Evolutionary conservation across 2,888 invertebrate genomes (phyloP).

Genomic region (Odontothrips loti): DNA sequence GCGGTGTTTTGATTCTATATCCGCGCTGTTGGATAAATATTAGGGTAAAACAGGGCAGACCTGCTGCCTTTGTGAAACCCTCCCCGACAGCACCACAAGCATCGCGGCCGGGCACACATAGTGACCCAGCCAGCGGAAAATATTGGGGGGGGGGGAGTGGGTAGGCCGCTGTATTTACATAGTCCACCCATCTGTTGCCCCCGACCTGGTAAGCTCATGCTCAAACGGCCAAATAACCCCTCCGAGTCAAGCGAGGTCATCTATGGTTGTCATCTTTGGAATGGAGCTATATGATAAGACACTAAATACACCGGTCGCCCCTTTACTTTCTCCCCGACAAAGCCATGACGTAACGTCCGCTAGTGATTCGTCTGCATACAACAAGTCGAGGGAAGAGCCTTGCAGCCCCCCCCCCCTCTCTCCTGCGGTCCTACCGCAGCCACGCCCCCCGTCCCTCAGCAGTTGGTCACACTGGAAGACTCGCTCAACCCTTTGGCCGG

Average conservation of each 20-base stretch:
- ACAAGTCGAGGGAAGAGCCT: no score
- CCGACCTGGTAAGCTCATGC: background rate
- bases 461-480: slow-evolving; percentile 14
- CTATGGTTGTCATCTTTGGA: no score
- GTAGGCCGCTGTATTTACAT: background rate
- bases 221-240: background rate
- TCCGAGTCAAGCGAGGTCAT: no score
- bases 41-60: background rate
- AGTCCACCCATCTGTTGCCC: slow-evolving; percentile 15
- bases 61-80: background rate
- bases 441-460: background rate
- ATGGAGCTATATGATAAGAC: no score
- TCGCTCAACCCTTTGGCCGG: background rate
- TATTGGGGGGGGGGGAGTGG: no score
- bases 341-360: no score
- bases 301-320: no score
- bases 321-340: no score
- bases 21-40: slow-evolving; percentile 24
- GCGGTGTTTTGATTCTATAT: slow-evolving; percentile 24
- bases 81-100: background rate
- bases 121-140: slow-evolving; percentile 22
- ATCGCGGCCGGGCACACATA: background rate
- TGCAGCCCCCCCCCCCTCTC: no score
- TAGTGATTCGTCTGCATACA: no score
- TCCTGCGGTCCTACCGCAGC: no score